Evolutionary conservation across 2,797 vertebrate genomes (phyloP), one percentile per base, ranked within the genome.

Genomic region (Lerista edwardsae): DNA sequence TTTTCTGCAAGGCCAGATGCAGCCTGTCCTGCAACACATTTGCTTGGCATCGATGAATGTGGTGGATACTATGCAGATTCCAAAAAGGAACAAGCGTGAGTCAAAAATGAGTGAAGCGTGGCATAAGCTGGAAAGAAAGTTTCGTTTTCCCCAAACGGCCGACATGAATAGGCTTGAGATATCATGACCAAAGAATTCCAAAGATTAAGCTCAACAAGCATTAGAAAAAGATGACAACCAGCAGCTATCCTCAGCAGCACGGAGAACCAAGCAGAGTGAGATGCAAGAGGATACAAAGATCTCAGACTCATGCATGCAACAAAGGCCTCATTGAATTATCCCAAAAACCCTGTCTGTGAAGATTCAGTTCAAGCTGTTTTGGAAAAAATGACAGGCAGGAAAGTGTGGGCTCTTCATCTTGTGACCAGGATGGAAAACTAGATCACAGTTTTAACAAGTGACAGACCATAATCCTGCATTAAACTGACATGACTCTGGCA

Each of bases 391-490:
- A 83, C 79, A 87, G 67, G 75, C 44, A 88, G 84, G 86, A 90
- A 77, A 27, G 27, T 3, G 4, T 73, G 77, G 69, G 87, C 67
- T 92, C 90, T 41, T 75, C 31, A 86, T 73, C 90, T n/a, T 75
- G 68, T 82, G 65, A 51, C 61, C 83, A 84, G 86, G 87, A 89
- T 51, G 88, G 87, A 85, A 91, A 88, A 27, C 1, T 31, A 86
- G 84, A 75, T 34, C 23, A 79, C 2, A 75, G 71, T 59, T 85
- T 83, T 89, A 91, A 86, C 79, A 91, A 90, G 0, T 83, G 80
- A 77, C 81, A 89, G 86, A 79, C 84, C 62, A 82, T 79, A 85
- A 88, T 80, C 80, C 59, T 84, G 82, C 0, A 0, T 79, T 90
- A 88, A 91, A 90, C 55, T 72, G 74, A 88, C 61, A 75, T n/a